A percentile compares a stretch with the other conserved stretches of the same genome.
Conservation (phyloP, 2,888 invertebrate genomes). For the Pediacus dermestoides region DNA sequence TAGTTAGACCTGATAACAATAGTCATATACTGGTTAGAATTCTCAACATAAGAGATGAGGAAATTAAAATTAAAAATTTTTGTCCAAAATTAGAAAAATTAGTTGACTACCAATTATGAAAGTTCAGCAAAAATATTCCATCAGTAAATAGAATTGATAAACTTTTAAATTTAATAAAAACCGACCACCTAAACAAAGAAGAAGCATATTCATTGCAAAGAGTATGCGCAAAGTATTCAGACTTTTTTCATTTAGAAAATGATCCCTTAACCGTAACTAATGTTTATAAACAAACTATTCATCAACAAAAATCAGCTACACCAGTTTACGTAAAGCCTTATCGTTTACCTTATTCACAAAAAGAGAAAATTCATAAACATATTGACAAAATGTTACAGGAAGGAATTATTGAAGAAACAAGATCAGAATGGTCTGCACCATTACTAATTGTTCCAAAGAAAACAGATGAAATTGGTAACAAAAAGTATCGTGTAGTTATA, state of each 20-base stretch:
- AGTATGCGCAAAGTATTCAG: slow-evolving; percentile 1
- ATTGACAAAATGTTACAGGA: slow-evolving; percentile 1
- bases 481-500: not conserved
- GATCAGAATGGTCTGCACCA: slow-evolving; percentile 23
- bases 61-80: slow-evolving; percentile 9
- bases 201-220: slow-evolving; percentile 1
- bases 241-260: slow-evolving; percentile 1
- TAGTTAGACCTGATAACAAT: slow-evolving; percentile 5
- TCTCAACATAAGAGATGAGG: slow-evolving; percentile 3
- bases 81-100: slow-evolving; percentile 5
- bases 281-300: slow-evolving; percentile 4
- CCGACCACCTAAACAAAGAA: not conserved
- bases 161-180: not conserved
- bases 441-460: slow-evolving; percentile 5
- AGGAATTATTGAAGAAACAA: slow-evolving; percentile 8
- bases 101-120: not conserved
- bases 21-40: slow-evolving; percentile 1
- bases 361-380: slow-evolving; percentile 2
- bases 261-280: slow-evolving; percentile 4
- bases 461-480: not conserved
- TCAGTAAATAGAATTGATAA: slow-evolving; percentile 2
- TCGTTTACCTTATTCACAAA: slow-evolving; percentile 4
- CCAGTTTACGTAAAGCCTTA: slow-evolving; percentile 1
- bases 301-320: not conserved
- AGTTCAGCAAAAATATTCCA: not conserved